These are phyloP conservation scores for Neotoma lepida DNA, from an alignment of 2,113 vertebrate species.

Conservation along the genomic window DNA sequence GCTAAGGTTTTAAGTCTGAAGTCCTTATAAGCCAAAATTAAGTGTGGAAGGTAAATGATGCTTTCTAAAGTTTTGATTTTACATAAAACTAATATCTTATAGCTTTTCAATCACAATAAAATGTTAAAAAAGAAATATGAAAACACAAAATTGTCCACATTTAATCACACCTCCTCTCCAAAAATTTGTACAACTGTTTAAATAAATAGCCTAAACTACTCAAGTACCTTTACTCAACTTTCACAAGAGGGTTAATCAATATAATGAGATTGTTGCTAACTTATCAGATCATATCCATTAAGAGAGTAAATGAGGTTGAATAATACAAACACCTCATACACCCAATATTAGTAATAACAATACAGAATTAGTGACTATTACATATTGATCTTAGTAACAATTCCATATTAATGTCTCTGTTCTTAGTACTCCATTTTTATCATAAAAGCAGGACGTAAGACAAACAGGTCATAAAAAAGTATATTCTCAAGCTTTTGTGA, in stretches of 20 bases:
- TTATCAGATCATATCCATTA: not conserved
- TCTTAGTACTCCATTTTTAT: slow-evolving; percentile 34
- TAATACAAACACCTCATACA: slow-evolving; percentile 7
- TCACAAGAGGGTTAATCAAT: slow-evolving; percentile 37
- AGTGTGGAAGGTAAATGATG: not conserved
- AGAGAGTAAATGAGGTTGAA: slow-evolving; percentile 12
- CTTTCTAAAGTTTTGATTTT: slow-evolving; percentile 41
- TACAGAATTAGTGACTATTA: not conserved
- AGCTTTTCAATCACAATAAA: slow-evolving; percentile 39
- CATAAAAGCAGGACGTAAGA: slow-evolving; percentile 34
- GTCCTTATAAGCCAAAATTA: slow-evolving; percentile 56
- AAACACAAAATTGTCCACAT: not conserved
- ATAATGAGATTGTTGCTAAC: not conserved
- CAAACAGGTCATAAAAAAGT: not conserved
- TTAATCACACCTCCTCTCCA: not conserved
- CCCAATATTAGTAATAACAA: not conserved
- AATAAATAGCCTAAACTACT: slow-evolving; percentile 10
- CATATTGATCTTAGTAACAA: not conserved
- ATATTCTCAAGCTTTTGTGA: not conserved
- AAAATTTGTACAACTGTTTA: not conserved
- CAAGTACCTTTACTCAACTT: not conserved
- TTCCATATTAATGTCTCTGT: slow-evolving; percentile 24
- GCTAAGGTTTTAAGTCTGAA: slow-evolving; percentile 29
- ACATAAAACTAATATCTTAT: slow-evolving; percentile 24
- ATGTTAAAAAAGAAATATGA: not conserved